A percentile compares a stretch with the other conserved stretches of the same genome.
Conservation (phyloP, 2,888 invertebrate genomes). For the Nemotelus pantherinus region DNA sequence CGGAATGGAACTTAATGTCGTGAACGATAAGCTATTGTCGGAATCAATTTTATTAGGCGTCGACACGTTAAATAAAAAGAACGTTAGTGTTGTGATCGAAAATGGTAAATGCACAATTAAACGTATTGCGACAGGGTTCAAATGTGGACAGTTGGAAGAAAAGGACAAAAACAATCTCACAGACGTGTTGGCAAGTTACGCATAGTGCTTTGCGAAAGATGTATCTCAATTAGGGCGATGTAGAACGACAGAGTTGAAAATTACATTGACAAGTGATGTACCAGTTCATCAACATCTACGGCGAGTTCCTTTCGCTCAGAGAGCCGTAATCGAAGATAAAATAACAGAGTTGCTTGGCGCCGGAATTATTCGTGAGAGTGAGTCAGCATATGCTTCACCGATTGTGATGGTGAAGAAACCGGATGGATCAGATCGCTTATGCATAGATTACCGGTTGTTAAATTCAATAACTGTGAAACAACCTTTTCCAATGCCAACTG, state of each 20-base stretch:
- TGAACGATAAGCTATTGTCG: background rate
- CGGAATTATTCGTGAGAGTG: constrained; percentile 9
- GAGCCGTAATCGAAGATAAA: background rate
- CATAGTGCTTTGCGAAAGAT: background rate
- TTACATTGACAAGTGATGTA: background rate
- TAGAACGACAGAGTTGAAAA: background rate
- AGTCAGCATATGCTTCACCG: constrained; percentile 49
- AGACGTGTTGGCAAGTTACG: background rate
- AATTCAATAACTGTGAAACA: constrained; percentile 42
- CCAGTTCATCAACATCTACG: background rate
- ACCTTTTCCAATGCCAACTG: constrained; percentile 50
- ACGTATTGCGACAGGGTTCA: background rate
- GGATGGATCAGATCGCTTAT: constrained; percentile 50
- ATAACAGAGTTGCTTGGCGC: background rate
- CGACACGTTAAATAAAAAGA: background rate
- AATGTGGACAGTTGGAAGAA: background rate
- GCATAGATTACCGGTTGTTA: background rate
- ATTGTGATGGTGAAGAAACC: constrained; percentile 51
- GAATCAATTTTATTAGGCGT: background rate
- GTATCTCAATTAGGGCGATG: background rate
- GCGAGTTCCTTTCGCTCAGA: background rate
- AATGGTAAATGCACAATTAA: background rate
- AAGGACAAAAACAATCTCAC: background rate
- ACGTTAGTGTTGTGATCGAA: background rate
- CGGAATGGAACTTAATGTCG: background rate